phyloP scores from a whole-genome alignment of 92 coral and sea anemone genomes.

The Bergia puertoricense region DNA sequence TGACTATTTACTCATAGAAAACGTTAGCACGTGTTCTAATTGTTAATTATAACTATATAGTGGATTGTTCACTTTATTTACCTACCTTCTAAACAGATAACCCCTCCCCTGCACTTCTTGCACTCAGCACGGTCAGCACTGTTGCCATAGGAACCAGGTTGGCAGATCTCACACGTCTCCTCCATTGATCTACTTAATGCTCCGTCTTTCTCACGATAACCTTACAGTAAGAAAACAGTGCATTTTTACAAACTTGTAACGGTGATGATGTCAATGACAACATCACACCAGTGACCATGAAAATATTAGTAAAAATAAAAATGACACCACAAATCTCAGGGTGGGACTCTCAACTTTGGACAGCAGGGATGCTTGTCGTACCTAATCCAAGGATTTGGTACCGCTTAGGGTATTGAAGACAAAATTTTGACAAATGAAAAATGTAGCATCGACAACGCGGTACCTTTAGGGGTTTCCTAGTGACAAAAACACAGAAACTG shows the following conservation, averaged over 20 bases:
- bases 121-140: slow-evolving; percentile 62
- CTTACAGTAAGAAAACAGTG: slow-evolving; percentile 34
- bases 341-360: too few relatives aligned
- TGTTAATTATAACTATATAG: too few relatives aligned
- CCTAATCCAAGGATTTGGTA: too few relatives aligned
- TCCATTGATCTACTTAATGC: slow-evolving; percentile 61
- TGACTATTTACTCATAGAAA: too few relatives aligned
- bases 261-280: background rate
- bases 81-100: slow-evolving; percentile 93
- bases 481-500: too few relatives aligned
- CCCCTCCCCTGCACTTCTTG: slow-evolving; percentile 82
- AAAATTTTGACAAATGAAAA: too few relatives aligned
- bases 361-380: too few relatives aligned
- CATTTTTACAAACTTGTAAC: background rate
- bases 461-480: too few relatives aligned
- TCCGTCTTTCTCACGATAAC: slow-evolving; percentile 70
- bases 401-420: too few relatives aligned
- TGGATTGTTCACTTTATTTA: background rate
- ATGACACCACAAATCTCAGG: background rate
- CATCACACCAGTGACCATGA: background rate
- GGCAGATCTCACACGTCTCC: slow-evolving; percentile 84
- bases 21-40: too few relatives aligned
- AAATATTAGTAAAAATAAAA: background rate
- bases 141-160: slow-evolving; percentile 73
- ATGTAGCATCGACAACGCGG: too few relatives aligned